phyloP scores from a whole-genome alignment of 1,140 invertebrate species.

The Chrysopa pallens region DNA sequence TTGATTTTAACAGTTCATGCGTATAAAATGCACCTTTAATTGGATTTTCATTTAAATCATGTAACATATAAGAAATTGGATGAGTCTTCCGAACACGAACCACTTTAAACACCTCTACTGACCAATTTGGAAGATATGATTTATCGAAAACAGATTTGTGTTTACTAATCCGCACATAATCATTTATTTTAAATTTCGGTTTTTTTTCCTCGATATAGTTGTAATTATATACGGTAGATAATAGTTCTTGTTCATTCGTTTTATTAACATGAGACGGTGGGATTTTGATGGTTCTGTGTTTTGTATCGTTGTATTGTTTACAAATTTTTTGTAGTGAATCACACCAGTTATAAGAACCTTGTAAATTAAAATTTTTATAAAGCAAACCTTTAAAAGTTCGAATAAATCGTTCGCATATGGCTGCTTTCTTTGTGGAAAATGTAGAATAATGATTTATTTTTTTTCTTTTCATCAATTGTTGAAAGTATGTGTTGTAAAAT shows the following conservation, averaged over 20 bases:
- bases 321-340: constrained; percentile 13
- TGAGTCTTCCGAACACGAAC: constrained; percentile 14
- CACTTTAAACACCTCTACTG: constrained; percentile 21
- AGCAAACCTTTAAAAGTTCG: constrained; percentile 21
- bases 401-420: constrained; percentile 23
- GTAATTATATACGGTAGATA: constrained; percentile 7
- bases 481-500: constrained; percentile 17
- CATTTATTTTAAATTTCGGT: constrained; percentile 14
- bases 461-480: constrained; percentile 14
- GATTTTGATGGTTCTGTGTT: constrained; percentile 17
- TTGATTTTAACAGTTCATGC: constrained; percentile 15
- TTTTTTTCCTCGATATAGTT: constrained; percentile 5
- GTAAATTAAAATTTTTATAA: constrained; percentile 17
- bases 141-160: constrained; percentile 21
- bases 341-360: constrained; percentile 15
- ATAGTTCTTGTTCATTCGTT: constrained; percentile 4
- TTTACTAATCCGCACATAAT: constrained; percentile 20
- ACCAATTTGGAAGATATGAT: constrained; percentile 22
- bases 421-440: constrained; percentile 19
- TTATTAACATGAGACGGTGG: constrained; percentile 12
- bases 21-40: constrained; percentile 21
- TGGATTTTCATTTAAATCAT: constrained; percentile 12
- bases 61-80: constrained; percentile 16
- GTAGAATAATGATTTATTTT: constrained; percentile 17
- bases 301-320: constrained; percentile 15